Conservation (phyloP, 53 echinoderm and acorn worm genomes). For the Hippasteria phrygiana region DNA sequence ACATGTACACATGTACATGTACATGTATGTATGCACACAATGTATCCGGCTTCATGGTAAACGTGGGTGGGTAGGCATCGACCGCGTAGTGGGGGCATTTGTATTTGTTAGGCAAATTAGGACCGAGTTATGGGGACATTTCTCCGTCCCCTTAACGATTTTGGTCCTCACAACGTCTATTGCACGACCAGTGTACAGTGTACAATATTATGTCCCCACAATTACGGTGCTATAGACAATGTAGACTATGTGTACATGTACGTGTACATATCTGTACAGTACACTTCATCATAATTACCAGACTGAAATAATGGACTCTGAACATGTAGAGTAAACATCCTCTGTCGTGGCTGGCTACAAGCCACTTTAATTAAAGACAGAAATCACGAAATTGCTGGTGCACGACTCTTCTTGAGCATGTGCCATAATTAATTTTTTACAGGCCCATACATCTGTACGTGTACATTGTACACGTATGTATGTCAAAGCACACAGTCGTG, state of each 20-base stretch:
- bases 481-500: no score
- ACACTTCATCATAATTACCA: background rate
- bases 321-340: background rate
- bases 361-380: background rate
- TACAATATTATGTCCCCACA: background rate
- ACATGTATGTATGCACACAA: background rate
- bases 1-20: background rate
- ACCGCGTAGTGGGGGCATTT: no score
- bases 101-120: no score
- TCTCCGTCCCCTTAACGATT: no score
- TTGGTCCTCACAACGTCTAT: background rate
- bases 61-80: no score
- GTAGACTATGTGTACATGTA: conserved; percentile 4
- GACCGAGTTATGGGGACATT: no score
- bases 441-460: background rate
- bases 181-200: background rate
- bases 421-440: background rate
- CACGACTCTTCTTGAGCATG: background rate
- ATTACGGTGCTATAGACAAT: background rate
- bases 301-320: background rate
- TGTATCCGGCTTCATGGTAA: no score
- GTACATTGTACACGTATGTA: no score
- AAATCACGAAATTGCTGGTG: background rate
- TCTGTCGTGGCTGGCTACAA: background rate
- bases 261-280: background rate